Percentiles rank a stretch among this genome's conserved stretches.
These are phyloP conservation scores for Syndactyla subalaris DNA, from an alignment of 2,797 vertebrate species.

Conservation along the genomic window DNA sequence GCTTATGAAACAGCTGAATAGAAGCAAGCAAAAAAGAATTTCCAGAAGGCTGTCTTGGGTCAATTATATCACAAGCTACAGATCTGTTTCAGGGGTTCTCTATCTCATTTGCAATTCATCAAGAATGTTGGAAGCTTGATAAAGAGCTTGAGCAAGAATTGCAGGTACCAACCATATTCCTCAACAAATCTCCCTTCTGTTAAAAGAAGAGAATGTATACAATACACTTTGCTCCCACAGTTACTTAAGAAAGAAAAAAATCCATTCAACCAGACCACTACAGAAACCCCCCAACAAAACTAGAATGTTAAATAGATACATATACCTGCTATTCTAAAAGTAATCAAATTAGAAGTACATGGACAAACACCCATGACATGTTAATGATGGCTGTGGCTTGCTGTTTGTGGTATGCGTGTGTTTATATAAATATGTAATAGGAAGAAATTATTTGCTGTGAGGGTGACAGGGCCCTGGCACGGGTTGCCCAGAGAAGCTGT, in stretches of 20 bases:
- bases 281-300: neutral
- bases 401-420: too few species aligned
- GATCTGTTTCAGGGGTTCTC: constrained; percentile 31
- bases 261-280: accelerated
- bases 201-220: neutral
- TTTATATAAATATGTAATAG: neutral
- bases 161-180: neutral
- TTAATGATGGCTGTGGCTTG: neutral
- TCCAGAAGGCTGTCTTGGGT: constrained; percentile 5
- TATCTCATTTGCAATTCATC: neutral
- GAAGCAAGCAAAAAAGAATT: neutral
- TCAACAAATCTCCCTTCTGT: neutral
- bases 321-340: neutral
- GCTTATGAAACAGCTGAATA: neutral
- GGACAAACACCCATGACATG: accelerated
- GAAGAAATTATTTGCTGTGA: neutral
- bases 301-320: neutral
- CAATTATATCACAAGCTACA: neutral
- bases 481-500: neutral
- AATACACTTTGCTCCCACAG: neutral
- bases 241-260: neutral
- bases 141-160: constrained; percentile 7
- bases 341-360: neutral
- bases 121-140: constrained; percentile 10
- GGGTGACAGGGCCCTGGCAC: accelerated